Conservation (phyloP, 2,888 invertebrate species). For the Patella ulyssiponensis region DNA sequence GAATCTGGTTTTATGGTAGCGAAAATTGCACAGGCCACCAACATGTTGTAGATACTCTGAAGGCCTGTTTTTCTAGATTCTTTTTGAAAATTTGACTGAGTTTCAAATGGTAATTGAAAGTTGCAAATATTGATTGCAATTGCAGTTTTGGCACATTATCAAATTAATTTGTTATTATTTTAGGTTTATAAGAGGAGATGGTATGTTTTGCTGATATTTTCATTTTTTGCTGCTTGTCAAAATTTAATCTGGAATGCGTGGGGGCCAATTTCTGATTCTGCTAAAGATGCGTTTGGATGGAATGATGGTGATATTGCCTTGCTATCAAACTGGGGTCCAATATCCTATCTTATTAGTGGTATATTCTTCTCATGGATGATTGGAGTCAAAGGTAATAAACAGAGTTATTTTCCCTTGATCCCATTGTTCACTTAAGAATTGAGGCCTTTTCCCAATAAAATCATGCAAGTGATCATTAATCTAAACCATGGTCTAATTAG, state of each 20-base stretch:
- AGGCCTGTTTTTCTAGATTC: no score
- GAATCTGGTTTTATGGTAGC: no score
- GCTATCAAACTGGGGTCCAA: constrained; percentile 56
- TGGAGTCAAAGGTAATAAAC: constrained; percentile 53
- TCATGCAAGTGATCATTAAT: no score
- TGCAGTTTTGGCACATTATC: no score
- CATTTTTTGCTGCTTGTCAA: constrained; percentile 47
- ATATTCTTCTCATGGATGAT: constrained; percentile 54
- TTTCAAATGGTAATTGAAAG: no score
- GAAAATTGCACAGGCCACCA: no score
- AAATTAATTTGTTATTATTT: background rate
- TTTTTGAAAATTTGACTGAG: no score
- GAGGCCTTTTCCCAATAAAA: background rate
- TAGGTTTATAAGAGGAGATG: constrained; percentile 52
- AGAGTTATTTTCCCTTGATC: background rate
- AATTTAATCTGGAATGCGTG: constrained; percentile 57
- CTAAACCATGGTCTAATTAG: no score
- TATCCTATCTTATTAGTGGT: constrained; percentile 47
- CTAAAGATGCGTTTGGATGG: constrained; percentile 53
- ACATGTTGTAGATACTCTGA: no score
- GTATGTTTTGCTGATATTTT: constrained; percentile 52
- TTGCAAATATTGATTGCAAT: no score
- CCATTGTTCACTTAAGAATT: background rate
- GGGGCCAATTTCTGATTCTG: constrained; percentile 52
- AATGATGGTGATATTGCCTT: constrained; percentile 48